These are phyloP conservation scores for Umimayanthus chanpuru DNA, from an alignment of 92 coral and sea anemone species.

Conservation along the genomic window DNA sequence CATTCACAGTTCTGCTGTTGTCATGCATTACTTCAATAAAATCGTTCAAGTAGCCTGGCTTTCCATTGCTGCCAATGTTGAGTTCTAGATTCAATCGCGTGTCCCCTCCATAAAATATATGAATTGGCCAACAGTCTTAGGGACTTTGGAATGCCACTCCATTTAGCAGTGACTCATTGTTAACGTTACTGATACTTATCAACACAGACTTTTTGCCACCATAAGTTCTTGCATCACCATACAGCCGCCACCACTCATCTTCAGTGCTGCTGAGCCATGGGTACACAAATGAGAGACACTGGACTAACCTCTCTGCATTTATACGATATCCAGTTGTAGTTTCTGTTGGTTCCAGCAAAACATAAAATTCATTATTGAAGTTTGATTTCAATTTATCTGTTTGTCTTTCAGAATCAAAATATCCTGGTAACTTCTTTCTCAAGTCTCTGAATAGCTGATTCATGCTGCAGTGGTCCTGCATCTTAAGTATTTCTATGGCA, in stretches of 20 bases:
- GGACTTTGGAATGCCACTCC: constrained; percentile 52
- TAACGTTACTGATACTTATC: constrained; percentile 41
- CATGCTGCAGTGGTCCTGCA: constrained; percentile 42
- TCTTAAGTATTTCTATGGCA: constrained; percentile 37
- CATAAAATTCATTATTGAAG: constrained; percentile 46
- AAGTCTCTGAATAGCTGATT: constrained; percentile 12
- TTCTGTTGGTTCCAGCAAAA: constrained; percentile 37
- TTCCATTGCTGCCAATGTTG: constrained; percentile 13
- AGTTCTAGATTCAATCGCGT: constrained; percentile 30
- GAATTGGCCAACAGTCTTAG: constrained; percentile 52
- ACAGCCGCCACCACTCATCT: constrained; percentile 52
- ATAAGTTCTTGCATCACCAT: constrained; percentile 55
- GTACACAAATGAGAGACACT: constrained; percentile 24
- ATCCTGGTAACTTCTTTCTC: constrained; percentile 40
- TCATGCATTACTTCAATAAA: constrained; percentile 8
- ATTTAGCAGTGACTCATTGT: constrained; percentile 44
- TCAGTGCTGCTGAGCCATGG: constrained; percentile 36
- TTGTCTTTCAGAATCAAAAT: constrained; percentile 42
- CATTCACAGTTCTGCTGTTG: constrained; percentile 7
- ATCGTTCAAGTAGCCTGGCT: constrained; percentile 22
- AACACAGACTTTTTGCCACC: constrained; percentile 51
- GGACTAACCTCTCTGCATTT: constrained; percentile 26
- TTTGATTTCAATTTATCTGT: constrained; percentile 37
- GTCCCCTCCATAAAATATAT: constrained; percentile 41
- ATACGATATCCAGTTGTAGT: constrained; percentile 48